Base-by-base conservation (phyloP, 2,113 vertebrate species). In the Ciconia boyciana region DNA sequence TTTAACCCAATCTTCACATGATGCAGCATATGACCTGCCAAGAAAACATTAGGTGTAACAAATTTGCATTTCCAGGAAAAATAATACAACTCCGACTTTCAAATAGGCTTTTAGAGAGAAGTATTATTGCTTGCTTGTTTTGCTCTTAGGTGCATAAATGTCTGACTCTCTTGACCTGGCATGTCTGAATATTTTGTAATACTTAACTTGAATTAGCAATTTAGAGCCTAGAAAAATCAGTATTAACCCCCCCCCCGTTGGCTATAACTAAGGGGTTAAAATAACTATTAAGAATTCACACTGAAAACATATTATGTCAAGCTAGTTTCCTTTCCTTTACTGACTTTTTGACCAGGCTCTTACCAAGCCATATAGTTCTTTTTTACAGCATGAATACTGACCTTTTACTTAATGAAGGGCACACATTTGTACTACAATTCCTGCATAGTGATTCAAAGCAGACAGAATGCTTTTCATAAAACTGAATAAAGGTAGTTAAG, bases 1-100 rank as follows among this genome's bases (percentile, higher is more conserved):
- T 99, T 98, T 84, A 99, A 90, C 43, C 99, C 99, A 49, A 99
- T 98, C 96, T 99, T 99, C 96, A 99, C 99, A 91, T 99, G 99
- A 97, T 99, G 99, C 91, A 99, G 97, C 98, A 99, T 99, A 98
- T 99, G 99, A 98, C 99, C 99, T 99, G 94, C 58, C 97, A 94
- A 94, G 86, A 97, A 98, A 98, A 97, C 87, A 98, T 90, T 9
- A 94, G 95, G 89, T 94, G 86, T 96, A 95, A 97, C 41, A 70
- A 94, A 97, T 97, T 83, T 88, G 77, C 93, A 94, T 97, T 97
- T 96, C 94, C 54, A 92, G 78, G 84, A 95, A 96, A 96, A 97
- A 91, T 79, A 92, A 93, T 54, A 69, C 71, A 97, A 95, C 90
- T 97, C 90, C 44, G 71, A 98, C 96, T 98, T 98, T 97, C 96